Base-by-base conservation (phyloP, 2,797 vertebrate genomes). In the Mormyrus proboscirostris region DNA sequence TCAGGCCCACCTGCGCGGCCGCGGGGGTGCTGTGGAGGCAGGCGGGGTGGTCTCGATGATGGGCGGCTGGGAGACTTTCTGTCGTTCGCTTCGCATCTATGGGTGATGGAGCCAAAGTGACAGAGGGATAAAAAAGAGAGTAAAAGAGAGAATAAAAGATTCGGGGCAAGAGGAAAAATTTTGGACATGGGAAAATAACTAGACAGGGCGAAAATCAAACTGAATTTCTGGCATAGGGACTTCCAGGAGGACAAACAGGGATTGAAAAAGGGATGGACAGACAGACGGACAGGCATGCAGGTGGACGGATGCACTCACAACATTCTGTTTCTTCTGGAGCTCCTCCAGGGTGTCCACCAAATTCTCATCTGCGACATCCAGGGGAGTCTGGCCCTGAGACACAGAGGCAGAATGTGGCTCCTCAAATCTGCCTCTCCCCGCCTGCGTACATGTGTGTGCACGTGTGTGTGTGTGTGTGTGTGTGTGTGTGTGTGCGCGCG, bases 261-360 rank as follows among this genome's bases (percentile, higher is more conserved):
- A 38, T n/a, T n/a, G 14, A 38, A 41, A 41, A n/a, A 87, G 1
- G 53, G 29, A 87, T 44, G 44, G 12, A 73, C 4, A 51, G 50
- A 82, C 88, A 53, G 33, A 79, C 38, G 29, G 65, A 59, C 19
- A 22, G 73, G 57, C 86, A 25, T 1, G n/a, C 65, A 83, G 59
- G 89, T 88, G 51, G 38, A 90, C 9, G 82, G 14, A 49, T 19
- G 50, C 51, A 93, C 95, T 94, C 92, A 96, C 96, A 25, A 94
- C 95, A 0, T 96, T 96, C 92, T 97, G 97, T 91, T 97, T 97
- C 92, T 96, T 96, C 95, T 96, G 96, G 19, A 97, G 94, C 93
- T 97, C 96, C 93, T 97, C 96, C 91, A 97, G 93, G 22, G 91
- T 65, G 88, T 96, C 96, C 89, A 93, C 93, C 0, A 97, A 93